Conservation (phyloP, 2,797 vertebrate genomes). For the Esox lucius region DNA sequence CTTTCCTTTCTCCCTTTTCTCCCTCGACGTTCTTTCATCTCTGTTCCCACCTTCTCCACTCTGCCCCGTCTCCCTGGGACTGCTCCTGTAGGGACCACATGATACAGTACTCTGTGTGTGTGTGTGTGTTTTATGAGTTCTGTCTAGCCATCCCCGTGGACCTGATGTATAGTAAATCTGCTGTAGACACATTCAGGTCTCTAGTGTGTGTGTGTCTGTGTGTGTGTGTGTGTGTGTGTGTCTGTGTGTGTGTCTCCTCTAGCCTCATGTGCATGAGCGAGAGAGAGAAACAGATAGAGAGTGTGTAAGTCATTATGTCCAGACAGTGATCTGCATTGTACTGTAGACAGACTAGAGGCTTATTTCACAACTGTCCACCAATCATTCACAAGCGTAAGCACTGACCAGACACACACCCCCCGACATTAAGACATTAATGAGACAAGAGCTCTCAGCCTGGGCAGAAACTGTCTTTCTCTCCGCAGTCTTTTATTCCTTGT, state of each 20-base stretch:
- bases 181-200: neutral
- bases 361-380: neutral
- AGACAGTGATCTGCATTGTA: constrained; percentile 8
- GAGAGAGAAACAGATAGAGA: neutral
- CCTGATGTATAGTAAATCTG: constrained; percentile 11
- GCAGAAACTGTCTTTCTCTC: constrained; percentile 62
- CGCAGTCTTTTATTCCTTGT: constrained; percentile 46
- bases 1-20: neutral
- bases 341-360: neutral
- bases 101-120: neutral
- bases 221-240: constrained; percentile 10
- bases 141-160: constrained; percentile 1
- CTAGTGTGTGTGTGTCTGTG: neutral
- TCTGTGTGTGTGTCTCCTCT: neutral
- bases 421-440: constrained; percentile 28
- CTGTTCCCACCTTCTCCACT: neutral
- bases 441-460: constrained; percentile 57
- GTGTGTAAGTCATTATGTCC: neutral
- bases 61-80: constrained; percentile 1
- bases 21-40: neutral
- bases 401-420: neutral
- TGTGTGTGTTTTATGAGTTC: neutral
- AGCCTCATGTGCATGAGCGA: constrained; percentile 8
- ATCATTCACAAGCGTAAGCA: neutral
- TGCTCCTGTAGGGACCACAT: too few species aligned